These are phyloP conservation scores for Lasiurus borealis DNA, from an alignment of 2,113 vertebrate genomes.

Conservation along the genomic window DNA sequence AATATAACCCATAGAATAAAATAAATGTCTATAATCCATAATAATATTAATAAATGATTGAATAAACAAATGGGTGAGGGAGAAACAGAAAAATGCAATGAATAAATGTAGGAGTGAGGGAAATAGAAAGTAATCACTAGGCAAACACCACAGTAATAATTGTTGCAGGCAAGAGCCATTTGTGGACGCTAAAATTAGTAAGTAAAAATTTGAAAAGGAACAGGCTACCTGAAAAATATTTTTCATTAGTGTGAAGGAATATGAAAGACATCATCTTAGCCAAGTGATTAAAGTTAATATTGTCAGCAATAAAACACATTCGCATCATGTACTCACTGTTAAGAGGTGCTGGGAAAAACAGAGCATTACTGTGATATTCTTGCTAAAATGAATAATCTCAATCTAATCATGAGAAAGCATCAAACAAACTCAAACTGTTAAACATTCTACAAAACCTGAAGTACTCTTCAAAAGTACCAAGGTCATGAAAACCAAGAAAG, in stretches of 20 bases:
- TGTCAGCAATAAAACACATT: not conserved
- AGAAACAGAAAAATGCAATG: not conserved
- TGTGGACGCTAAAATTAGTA: slow-evolving; percentile 28
- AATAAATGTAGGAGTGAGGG: not conserved
- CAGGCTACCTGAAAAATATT: not conserved
- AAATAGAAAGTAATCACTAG: not conserved
- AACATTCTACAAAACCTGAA: not conserved
- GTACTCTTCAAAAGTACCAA: slow-evolving; percentile 6
- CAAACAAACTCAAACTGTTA: not conserved
- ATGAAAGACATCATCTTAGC: not conserved
- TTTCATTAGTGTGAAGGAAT: not conserved
- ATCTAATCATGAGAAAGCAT: not conserved
- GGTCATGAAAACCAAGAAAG: not conserved
- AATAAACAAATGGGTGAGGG: not conserved
- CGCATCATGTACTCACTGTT: not conserved
- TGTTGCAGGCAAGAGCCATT: not conserved
- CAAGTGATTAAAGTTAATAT: not conserved
- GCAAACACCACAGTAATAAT: not conserved
- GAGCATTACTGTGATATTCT: not conserved
- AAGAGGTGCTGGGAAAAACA: not conserved
- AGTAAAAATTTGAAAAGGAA: slow-evolving; percentile 8
- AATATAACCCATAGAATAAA: not conserved
- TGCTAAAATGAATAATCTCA: not conserved
- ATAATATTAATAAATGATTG: not conserved
- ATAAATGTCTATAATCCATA: not conserved